These are phyloP conservation scores for Gnatocerus cornutus DNA, from an alignment of 2,888 invertebrate genomes.

Conservation along the genomic window DNA sequence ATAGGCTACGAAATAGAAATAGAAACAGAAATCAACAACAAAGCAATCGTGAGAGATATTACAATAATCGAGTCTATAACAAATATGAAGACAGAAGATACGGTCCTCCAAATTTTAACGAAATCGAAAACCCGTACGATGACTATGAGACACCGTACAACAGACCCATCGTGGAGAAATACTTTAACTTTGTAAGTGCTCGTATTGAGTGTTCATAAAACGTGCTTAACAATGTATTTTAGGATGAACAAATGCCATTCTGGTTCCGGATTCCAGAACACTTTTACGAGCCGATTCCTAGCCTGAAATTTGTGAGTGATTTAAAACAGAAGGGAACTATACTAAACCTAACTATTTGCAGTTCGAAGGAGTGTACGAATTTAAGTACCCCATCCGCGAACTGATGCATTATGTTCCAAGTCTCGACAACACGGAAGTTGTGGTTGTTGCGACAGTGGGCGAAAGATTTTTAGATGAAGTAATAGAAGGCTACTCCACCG, in stretches of 20 bases:
- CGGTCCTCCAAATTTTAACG: slow-evolving; percentile 13
- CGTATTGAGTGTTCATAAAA: neutral
- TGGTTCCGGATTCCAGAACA: slow-evolving; percentile 82
- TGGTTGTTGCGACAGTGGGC: slow-evolving; percentile 89
- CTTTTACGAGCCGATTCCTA: slow-evolving; percentile 78
- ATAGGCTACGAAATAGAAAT: slow-evolving; percentile 49
- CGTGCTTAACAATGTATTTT: slow-evolving; percentile 43
- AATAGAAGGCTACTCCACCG: slow-evolving; percentile 89
- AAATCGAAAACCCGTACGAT: slow-evolving; percentile 29
- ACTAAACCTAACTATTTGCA: slow-evolving; percentile 61
- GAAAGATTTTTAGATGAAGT: slow-evolving; percentile 90
- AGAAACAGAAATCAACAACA: slow-evolving; percentile 31
- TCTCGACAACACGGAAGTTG: slow-evolving; percentile 86
- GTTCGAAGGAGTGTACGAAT: slow-evolving; percentile 93
- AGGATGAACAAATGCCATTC: slow-evolving; percentile 86
- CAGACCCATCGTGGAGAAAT: slow-evolving; percentile 74
- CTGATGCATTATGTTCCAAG: slow-evolving; percentile 79
- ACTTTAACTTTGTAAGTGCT: slow-evolving; percentile 82
- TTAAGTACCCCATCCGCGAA: slow-evolving; percentile 89
- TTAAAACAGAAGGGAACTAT: too few species aligned
- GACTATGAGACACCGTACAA: slow-evolving; percentile 55
- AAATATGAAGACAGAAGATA: slow-evolving; percentile 30
- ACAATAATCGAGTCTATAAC: slow-evolving; percentile 26
- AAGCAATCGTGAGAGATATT: slow-evolving; percentile 24
- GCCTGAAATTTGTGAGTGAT: slow-evolving; percentile 79